Evolutionary conservation across 1,140 invertebrate genomes (phyloP).

Genomic region (Orussus abietinus): DNA sequence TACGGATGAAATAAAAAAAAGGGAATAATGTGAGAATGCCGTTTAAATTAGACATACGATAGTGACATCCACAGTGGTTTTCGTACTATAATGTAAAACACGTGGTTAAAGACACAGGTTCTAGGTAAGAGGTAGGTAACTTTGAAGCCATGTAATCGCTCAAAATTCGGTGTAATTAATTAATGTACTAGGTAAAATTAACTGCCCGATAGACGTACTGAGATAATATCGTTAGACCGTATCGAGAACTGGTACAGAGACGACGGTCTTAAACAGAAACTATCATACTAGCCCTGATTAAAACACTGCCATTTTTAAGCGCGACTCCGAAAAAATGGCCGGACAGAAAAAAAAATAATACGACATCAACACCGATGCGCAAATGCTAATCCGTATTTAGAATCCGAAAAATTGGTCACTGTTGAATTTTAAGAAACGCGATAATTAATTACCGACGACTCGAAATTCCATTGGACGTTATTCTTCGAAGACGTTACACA

Average conservation of each 20-base stretch:
- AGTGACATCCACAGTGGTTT: too few species aligned
- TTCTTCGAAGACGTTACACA: too few species aligned
- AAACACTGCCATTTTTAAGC: conserved; percentile 18
- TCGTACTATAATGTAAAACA: conserved; percentile 18
- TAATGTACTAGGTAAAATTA: conserved; percentile 25
- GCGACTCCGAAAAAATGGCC: too few species aligned
- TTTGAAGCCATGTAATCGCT: conserved; percentile 42
- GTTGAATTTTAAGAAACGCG: too few species aligned
- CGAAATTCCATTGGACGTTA: too few species aligned
- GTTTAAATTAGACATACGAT: too few species aligned
- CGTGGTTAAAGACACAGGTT: conserved; percentile 16
- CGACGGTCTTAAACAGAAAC: conserved; percentile 1
- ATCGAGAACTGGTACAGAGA: conserved; percentile 11
- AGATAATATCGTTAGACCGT: conserved; percentile 9
- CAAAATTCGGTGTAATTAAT: conserved; percentile 43
- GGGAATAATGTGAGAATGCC: conserved; percentile 2
- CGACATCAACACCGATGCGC: too few species aligned
- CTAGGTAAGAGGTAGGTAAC: conserved; percentile 24
- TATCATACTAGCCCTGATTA: not conserved
- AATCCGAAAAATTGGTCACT: too few species aligned
- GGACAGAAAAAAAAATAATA: too few species aligned
- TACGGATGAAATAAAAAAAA: too few species aligned
- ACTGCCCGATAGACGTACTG: conserved; percentile 15
- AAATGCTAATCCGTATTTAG: too few species aligned
- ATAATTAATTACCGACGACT: too few species aligned